Percentiles rank a stretch among this genome's conserved stretches.
Evolutionary conservation across 2,888 invertebrate genomes (phyloP).

Genomic region (Limenitis camilla): DNA sequence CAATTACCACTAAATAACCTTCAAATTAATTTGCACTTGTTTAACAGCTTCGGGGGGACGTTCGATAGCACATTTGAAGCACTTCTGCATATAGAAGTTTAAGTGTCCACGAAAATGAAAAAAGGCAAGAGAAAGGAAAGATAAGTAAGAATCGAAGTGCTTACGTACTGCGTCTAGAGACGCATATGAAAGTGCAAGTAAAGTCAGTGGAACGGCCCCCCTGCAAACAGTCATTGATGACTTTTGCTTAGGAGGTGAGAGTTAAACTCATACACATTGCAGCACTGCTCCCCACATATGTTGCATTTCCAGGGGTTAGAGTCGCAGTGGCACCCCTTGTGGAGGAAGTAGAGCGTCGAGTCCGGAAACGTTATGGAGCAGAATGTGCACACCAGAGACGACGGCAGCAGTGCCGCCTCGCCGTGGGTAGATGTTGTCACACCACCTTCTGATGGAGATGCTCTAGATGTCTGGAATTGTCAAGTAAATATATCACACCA

Average conservation of each 20-base stretch:
- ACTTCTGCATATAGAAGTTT: conserved; percentile 38
- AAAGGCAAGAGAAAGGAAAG: conserved; percentile 33
- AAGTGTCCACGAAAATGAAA: conserved; percentile 16
- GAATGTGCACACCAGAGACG: conserved; percentile 86
- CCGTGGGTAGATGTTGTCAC: conserved; percentile 82
- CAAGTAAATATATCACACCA: too few species aligned
- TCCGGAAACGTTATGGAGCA: conserved; percentile 97
- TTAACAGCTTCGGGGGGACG: conserved; percentile 69
- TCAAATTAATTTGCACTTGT: conserved; percentile 66
- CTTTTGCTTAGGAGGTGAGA: conserved; percentile 95
- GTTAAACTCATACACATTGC: conserved; percentile 97
- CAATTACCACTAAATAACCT: conserved; percentile 59
- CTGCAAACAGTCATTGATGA: conserved; percentile 82
- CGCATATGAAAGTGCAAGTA: conserved; percentile 32
- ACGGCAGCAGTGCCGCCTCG: conserved; percentile 61
- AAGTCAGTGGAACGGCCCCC: conserved; percentile 66
- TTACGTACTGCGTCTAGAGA: conserved; percentile 38
- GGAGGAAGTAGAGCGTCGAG: conserved; percentile 95
- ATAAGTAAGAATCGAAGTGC: conserved; percentile 57
- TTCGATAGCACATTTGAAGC: conserved; percentile 66
- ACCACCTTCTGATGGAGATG: conserved; percentile 71
- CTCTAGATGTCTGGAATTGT: conserved; percentile 52
- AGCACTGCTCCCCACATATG: conserved; percentile 96
- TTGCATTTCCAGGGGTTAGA: conserved; percentile 98
- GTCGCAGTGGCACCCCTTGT: conserved; percentile 98